Evolutionary conservation across 1,140 invertebrate genomes (phyloP).

Genomic region (Ceratina japonica): DNA sequence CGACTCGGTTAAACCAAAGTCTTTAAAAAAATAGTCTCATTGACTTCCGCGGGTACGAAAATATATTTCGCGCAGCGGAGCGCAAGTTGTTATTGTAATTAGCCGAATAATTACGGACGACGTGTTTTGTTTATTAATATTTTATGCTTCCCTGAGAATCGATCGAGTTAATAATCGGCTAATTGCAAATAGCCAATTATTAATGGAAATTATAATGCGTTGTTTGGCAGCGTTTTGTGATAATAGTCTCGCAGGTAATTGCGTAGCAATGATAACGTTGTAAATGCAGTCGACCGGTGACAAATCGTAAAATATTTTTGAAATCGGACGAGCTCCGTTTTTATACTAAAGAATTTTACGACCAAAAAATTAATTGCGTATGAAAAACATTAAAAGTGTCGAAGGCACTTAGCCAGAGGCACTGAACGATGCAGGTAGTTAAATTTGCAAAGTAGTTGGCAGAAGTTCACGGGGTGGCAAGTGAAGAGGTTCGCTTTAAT

Average conservation of each 20-base stretch:
- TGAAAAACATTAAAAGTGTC: background rate
- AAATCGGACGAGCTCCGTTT: background rate
- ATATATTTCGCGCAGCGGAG: too few species aligned
- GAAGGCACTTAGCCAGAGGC: background rate
- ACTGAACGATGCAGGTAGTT: background rate
- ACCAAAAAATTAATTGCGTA: background rate
- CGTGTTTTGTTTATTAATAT: background rate
- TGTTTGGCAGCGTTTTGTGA: too few species aligned
- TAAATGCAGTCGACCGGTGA: background rate
- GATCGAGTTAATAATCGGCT: background rate
- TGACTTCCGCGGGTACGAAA: too few species aligned
- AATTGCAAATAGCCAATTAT: background rate
- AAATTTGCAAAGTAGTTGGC: slow-evolving; percentile 18
- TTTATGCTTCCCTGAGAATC: background rate
- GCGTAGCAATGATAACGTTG: background rate
- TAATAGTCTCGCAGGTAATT: background rate
- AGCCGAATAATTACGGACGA: too few species aligned
- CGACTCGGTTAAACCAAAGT: background rate
- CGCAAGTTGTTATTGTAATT: too few species aligned
- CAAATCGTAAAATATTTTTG: background rate
- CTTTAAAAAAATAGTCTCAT: background rate
- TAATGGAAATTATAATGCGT: background rate
- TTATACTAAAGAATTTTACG: too few species aligned
- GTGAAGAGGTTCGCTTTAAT: slow-evolving; percentile 28
- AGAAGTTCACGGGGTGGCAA: background rate